Conservation (phyloP, 2,888 invertebrate genomes). For the Panopea generosa region DNA sequence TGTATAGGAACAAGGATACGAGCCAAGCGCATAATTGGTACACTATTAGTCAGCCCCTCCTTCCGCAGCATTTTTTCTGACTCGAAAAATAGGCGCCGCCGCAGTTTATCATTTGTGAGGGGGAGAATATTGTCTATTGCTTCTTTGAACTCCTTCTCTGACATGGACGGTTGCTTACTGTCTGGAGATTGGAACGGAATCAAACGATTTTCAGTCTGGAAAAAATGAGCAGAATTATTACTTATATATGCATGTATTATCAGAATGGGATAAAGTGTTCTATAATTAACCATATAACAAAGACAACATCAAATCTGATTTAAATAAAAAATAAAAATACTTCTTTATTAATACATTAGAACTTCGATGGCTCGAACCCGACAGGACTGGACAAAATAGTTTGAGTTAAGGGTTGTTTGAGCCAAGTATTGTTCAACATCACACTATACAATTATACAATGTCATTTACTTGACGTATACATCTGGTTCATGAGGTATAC, state of each 20-base stretch:
- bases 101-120: constrained; percentile 77
- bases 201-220: constrained; percentile 78
- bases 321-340: no score
- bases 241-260: neutral
- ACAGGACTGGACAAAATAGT: no score
- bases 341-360: no score
- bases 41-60: constrained; percentile 72
- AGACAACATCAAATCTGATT: no score
- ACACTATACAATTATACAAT: no score
- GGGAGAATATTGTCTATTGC: constrained; percentile 80
- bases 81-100: constrained; percentile 78
- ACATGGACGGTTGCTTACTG: constrained; percentile 72
- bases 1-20: constrained; percentile 82
- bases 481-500: no score
- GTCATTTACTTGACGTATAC: no score
- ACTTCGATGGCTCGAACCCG: no score
- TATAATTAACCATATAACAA: no score
- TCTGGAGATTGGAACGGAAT: constrained; percentile 75
- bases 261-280: neutral
- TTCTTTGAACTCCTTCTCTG: constrained; percentile 81
- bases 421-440: no score
- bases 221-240: neutral
- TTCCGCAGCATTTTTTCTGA: constrained; percentile 71
- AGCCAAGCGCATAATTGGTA: constrained; percentile 78
- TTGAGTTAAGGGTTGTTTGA: no score